phyloP scores from a whole-genome alignment of 2,797 vertebrate species.

The Rhincodon typus region DNA sequence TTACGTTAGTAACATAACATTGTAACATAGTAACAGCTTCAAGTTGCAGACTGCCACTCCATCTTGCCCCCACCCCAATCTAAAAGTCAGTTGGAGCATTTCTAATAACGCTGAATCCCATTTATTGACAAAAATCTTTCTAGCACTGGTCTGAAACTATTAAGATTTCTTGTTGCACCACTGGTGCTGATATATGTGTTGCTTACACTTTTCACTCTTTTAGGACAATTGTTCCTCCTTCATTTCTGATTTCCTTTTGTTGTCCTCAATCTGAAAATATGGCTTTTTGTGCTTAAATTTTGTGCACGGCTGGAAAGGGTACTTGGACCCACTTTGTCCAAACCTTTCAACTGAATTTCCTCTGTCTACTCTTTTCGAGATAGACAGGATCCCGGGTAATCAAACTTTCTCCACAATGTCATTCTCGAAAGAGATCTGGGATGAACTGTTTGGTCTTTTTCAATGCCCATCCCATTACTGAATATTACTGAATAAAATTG shows the following conservation, averaged over 20 bases:
- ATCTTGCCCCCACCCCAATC: background rate
- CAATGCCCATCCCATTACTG: background rate
- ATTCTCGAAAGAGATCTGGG: background rate
- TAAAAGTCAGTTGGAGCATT: background rate
- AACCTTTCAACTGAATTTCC: background rate
- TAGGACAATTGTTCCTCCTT: background rate
- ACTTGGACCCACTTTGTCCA: background rate
- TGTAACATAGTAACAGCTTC: background rate
- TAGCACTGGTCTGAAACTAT: background rate
- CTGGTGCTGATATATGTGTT: background rate
- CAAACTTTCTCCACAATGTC: background rate
- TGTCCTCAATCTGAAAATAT: background rate
- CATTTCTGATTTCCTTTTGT: background rate
- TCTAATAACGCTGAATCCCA: background rate
- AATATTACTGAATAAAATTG: background rate
- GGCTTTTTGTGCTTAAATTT: background rate
- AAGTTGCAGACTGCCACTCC: background rate
- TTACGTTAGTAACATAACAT: conserved; percentile 6
- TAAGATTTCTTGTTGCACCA: too few relatives aligned
- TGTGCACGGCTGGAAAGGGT: background rate
- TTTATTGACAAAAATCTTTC: background rate
- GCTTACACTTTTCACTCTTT: background rate
- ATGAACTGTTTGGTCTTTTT: background rate
- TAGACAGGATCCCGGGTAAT: background rate
- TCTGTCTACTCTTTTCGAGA: background rate